Base-by-base conservation (phyloP, 2,888 invertebrate species). In the Drosophila algonquin region DNA sequence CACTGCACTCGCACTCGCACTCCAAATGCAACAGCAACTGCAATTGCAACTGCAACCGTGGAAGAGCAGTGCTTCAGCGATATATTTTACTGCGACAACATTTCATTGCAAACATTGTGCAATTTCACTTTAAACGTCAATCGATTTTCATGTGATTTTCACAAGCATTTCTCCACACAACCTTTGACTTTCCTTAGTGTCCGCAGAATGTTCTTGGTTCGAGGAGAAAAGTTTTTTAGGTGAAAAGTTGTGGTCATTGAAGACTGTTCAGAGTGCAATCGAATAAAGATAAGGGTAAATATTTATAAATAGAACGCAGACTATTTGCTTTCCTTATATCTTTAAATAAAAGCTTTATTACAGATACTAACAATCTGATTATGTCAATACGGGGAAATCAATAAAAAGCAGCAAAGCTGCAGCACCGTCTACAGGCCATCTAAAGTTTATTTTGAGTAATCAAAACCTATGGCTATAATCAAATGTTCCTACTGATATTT, bases 101-200 rank as follows among this genome's bases (percentile, higher is more conserved):
- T 83, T 83, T 87, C 87, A 87, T 79, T 75, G 70, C 87, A 87
- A 85, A 81, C 83, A 84, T 79, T 82, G 87, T 84, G 87, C 87
- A 79, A 84, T 87, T 82, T 87, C 86, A 80, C 83, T 85, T 85
- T 84, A 84, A 87, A 82, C 83, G 80, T 78, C 84, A 87, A 84
- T 87, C 83, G 86, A 84, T 85, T 84, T 85, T 85, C 78, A 78
- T 85, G 86, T 73, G 78, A 84, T 82, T 87, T 84, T 85, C 87
- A 87, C 78, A 78, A 87, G 75, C 74, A 59, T 47, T 73, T 75
- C 56, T 59, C 14, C 40, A n/a, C 14, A 40, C 35, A 68, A 60
- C 73, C 73, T 79, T 77, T 76, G 71, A 67, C 64, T 75, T 69
- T 68, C 32, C 45, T 53, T 44, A 7, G 47, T 3, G 2, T 32